Conservation (phyloP, 2,888 invertebrate genomes). For the Noctua pronuba region DNA sequence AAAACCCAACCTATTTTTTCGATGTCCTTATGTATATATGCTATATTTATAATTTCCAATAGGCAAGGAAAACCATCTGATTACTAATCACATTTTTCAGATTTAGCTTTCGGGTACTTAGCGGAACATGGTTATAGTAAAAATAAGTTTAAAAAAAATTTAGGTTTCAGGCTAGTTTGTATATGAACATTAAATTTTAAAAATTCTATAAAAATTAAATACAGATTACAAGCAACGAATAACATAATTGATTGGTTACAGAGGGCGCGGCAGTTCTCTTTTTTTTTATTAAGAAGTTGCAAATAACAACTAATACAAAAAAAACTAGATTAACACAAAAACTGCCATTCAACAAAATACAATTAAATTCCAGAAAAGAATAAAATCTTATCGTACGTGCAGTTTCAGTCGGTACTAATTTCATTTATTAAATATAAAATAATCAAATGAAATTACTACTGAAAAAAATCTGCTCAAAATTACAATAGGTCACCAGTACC, state of each 20-base stretch:
- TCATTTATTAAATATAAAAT: not conserved
- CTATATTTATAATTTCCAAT: not conserved
- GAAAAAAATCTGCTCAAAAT: not conserved
- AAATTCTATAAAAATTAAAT: not conserved
- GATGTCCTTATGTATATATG: not conserved
- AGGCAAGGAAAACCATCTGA: not conserved
- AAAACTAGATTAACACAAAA: not conserved
- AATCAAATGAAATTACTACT: not conserved
- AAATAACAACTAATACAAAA: not conserved
- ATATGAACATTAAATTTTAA: not conserved
- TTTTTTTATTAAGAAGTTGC: not conserved
- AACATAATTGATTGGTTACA: not conserved
- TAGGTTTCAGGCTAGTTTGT: not conserved
- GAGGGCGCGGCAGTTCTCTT: too few relatives aligned
- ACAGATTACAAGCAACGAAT: not conserved
- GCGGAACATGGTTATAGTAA: not conserved
- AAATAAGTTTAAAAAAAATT: too few relatives aligned
- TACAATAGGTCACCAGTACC: conserved; percentile 41
- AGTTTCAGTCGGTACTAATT: not conserved
- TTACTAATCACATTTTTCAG: not conserved
- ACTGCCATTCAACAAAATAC: not conserved
- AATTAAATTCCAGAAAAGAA: not conserved
- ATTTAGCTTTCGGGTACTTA: not conserved
- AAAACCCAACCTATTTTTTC: too few relatives aligned
- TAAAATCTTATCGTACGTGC: too few relatives aligned